phyloP scores from a whole-genome alignment of 2,797 vertebrate species.

The Oceanodroma leucorhoa region DNA sequence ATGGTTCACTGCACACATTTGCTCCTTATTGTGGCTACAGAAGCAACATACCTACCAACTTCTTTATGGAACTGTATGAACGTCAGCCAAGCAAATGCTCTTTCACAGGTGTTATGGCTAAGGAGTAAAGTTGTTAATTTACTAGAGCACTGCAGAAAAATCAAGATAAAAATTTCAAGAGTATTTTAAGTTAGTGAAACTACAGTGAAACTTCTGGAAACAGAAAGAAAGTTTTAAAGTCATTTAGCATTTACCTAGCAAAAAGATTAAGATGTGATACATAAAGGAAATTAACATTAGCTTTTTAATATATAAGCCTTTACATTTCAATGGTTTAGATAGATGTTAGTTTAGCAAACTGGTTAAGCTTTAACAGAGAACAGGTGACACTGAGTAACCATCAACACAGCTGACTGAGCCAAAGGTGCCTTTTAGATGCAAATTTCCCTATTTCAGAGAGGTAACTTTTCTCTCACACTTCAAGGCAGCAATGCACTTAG shows the following conservation, averaged over 20 bases:
- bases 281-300: background rate
- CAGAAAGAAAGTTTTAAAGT: background rate
- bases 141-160: background rate
- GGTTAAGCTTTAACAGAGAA: slow-evolving; percentile 62
- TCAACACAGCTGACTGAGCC: slow-evolving; percentile 38
- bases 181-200: background rate
- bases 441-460: background rate
- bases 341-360: slow-evolving; percentile 31
- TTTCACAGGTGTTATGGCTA: background rate
- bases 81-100: background rate
- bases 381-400: slow-evolving; percentile 49
- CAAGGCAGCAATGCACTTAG: background rate
- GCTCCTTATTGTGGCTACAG: background rate
- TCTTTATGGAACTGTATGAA: background rate
- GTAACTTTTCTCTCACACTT: background rate
- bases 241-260: background rate
- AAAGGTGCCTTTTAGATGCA: slow-evolving; percentile 50
- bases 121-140: slow-evolving; percentile 17
- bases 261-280: background rate
- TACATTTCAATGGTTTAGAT: slow-evolving; percentile 25
- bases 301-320: slow-evolving; percentile 44
- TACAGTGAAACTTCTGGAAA: background rate
- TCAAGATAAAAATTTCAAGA: background rate
- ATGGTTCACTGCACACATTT: slow-evolving; percentile 2
- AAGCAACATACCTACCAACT: background rate